Conservation (phyloP, 2,113 vertebrate species). For the Tinamus guttatus region DNA sequence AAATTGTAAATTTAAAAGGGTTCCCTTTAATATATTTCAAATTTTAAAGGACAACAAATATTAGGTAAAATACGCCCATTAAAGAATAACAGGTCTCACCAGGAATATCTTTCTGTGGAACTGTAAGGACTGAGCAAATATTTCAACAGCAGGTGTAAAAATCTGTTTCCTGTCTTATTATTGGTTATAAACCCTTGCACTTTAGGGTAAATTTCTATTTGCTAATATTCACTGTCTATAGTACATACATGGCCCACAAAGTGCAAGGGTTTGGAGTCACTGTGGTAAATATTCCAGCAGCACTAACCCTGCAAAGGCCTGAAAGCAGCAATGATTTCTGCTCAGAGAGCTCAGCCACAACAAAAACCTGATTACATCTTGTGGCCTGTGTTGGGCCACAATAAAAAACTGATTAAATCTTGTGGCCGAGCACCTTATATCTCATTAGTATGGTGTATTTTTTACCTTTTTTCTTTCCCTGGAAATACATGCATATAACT, state of each 20-base stretch:
- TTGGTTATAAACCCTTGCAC: background rate
- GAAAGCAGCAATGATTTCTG: background rate
- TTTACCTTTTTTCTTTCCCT: background rate
- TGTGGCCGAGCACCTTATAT: fast-evolving
- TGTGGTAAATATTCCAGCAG: background rate
- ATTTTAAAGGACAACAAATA: background rate
- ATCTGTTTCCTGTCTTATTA: slow-evolving; percentile 7
- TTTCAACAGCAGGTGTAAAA: background rate
- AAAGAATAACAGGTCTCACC: background rate
- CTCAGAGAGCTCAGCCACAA: background rate
- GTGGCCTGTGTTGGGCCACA: background rate
- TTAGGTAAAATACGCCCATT: slow-evolving; percentile 14
- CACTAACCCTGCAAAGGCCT: background rate
- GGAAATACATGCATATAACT: background rate
- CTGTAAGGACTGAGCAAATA: slow-evolving; percentile 10
- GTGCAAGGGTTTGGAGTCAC: fast-evolving
- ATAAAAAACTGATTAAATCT: background rate
- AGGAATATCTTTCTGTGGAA: slow-evolving; percentile 21
- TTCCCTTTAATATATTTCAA: slow-evolving; percentile 55
- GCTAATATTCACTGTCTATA: background rate
- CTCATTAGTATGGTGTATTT: background rate
- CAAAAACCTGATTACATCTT: background rate
- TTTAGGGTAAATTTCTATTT: slow-evolving; percentile 8
- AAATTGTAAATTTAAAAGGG: background rate
- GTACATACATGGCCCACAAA: background rate